Evolutionary conservation across 2,797 vertebrate species (phyloP), one percentile per base, ranked within the genome.

Genomic region (Mico argentatus): DNA sequence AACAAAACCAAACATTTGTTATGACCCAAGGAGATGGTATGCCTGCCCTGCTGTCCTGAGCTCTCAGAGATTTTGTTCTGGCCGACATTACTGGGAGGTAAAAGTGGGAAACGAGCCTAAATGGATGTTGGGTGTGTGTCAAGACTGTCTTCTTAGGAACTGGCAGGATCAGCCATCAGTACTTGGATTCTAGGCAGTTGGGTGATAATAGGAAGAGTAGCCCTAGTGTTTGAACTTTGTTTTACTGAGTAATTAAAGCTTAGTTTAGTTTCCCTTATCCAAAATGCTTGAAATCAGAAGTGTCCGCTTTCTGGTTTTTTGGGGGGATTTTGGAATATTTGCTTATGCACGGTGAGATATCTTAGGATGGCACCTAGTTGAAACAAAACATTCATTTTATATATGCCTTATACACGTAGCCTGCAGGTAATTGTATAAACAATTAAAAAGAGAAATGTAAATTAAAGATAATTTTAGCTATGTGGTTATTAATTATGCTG

Each of bases 21-120:
- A 24, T 7, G n/a, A 77, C 59, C 48, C 70, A 5, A 19, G 24
- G 41, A 88, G 82, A 57, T 88, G 94, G 55, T 33, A 19, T 24
- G 15, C 55, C 33, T 84, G 92, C 48, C 55, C 91, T 36, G 64
- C 90, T 86, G 48, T 95, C 33, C 77, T 92, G 27, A 46, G 55
- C 7, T 81, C 52, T 6, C 41, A 80, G 17, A 15, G 33, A 0
- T 81, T 94, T 44, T 14, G 11, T 46, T 85, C 55, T 20, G 93
- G 90, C 2, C 46, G 84, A 13, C 67, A 81, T 55, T 93, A 64
- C 81, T 95, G 75, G 88, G 95, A 91, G n/a, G 75, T 89, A 4
- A 39, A 83, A 7, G 88, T 93, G 64, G 94, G 87, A 24, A 50
- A 57, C 24, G 95, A 96, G 19, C 27, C 50, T 41, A 20, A 64